These are phyloP conservation scores for Frankliniella intonsa DNA, from an alignment of 2,888 invertebrate species.

Conservation along the genomic window DNA sequence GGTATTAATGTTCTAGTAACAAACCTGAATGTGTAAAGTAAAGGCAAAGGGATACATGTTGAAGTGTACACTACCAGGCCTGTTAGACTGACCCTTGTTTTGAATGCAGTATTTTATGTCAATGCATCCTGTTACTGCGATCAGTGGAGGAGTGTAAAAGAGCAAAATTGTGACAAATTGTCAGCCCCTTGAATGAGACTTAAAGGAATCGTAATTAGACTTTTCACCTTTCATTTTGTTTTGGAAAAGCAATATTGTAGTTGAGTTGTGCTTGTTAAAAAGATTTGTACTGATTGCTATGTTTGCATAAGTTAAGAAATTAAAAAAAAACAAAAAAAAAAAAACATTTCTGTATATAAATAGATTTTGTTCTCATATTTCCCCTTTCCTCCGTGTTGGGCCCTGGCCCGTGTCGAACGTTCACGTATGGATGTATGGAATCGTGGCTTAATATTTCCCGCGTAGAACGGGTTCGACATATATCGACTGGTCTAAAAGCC, in stretches of 20 bases:
- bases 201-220: not conserved
- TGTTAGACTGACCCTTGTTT: not conserved
- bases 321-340: no score
- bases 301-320: conserved; percentile 20
- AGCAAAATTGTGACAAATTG: conserved; percentile 14
- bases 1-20: not conserved
- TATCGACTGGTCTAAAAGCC: no score
- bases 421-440: no score
- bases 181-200: not conserved
- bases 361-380: not conserved
- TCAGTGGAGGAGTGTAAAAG: not conserved
- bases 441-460: no score
- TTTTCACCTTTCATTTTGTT: not conserved
- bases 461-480: no score
- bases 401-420: no score
- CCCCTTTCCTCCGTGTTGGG: no score
- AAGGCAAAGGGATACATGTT: not conserved
- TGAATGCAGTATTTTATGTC: not conserved
- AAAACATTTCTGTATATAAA: conserved; percentile 23
- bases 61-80: not conserved
- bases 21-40: conserved; percentile 4
- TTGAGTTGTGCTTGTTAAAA: conserved; percentile 26
- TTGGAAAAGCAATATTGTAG: conserved; percentile 7
- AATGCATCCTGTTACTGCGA: not conserved
- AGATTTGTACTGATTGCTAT: conserved; percentile 27